Evolutionary conservation across 1,140 invertebrate genomes (phyloP).

Genomic region (Plectrocnemia conspersa): DNA sequence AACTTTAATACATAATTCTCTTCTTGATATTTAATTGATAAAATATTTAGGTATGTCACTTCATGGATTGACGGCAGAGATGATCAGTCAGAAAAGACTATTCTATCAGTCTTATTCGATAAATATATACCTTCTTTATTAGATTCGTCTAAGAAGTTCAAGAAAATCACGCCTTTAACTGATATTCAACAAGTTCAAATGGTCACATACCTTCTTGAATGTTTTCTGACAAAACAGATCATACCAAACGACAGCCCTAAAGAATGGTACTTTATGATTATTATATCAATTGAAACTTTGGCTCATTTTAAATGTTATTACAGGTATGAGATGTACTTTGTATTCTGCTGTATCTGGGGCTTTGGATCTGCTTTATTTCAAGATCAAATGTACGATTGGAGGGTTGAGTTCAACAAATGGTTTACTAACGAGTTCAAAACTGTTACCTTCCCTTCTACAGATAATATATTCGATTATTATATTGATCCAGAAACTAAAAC

Average conservation of each 20-base stretch:
- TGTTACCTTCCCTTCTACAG: slow-evolving; percentile 77
- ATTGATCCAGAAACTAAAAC: slow-evolving; percentile 81
- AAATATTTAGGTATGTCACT: slow-evolving; percentile 63
- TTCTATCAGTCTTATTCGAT: slow-evolving; percentile 84
- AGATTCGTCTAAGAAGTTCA: slow-evolving; percentile 78
- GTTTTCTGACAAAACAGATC: slow-evolving; percentile 73
- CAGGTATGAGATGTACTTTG: slow-evolving; percentile 89
- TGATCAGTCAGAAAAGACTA: slow-evolving; percentile 67
- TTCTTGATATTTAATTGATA: too few species aligned
- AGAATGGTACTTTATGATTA: slow-evolving; percentile 59
- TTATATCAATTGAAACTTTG: background rate
- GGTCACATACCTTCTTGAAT: slow-evolving; percentile 85
- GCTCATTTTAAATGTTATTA: slow-evolving; percentile 3
- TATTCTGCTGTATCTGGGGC: slow-evolving; percentile 87
- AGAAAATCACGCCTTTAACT: slow-evolving; percentile 86
- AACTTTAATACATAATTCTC: slow-evolving; percentile 7
- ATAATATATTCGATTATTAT: slow-evolving; percentile 87
- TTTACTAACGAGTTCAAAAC: slow-evolving; percentile 79
- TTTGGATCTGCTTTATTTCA: slow-evolving; percentile 88
- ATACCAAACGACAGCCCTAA: slow-evolving; percentile 82
- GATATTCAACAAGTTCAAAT: slow-evolving; percentile 89
- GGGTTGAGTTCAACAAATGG: slow-evolving; percentile 92
- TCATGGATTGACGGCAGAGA: slow-evolving; percentile 87
- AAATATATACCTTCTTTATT: slow-evolving; percentile 88
- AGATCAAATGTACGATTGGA: slow-evolving; percentile 84